Evolutionary conservation across 2,797 vertebrate species (phyloP), one percentile per base, ranked within the genome.

Genomic region (Crypturellus tataupa): DNA sequence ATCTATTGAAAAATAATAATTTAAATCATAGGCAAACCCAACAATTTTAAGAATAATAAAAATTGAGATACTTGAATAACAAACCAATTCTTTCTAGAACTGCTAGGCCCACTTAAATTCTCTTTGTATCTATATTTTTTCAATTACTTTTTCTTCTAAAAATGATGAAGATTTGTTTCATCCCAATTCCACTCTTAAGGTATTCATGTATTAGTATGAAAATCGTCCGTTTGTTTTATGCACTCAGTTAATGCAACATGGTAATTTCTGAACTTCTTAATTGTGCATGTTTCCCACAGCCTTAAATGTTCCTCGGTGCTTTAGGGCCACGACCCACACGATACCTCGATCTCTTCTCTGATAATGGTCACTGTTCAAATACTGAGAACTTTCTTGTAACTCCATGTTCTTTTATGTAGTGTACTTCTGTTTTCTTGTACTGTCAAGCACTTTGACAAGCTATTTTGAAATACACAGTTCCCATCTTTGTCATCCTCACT

Each of bases 251-350:
- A 39, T 42, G 55, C 72, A 86, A 67, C 27, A 16, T 0, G 0
- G 55, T 49, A 10, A 58, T 75, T 93, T 88, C 87, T 39, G 47
- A 47, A n/a, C 49, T 91, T 55, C 56, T 87, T 72, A 88, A 72
- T 11, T 69, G 33, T 62, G 21, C 58, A 5, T n/a, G 17, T 73
- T 91, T 83, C 77, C 20, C 20, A 83, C 53, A 83, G 60, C 65
- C 35, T 95, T 93, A 87, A 80, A 78, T 80, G 49, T 67, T 65
- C 17, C 87, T 95, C 2, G 0, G 3, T 93, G 91, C 70, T 72
- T 76, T 63, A 55, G 29, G 64, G 46, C 59, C 56, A 12, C 29
- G 46, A 72, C 59, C 35, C 75, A 65, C n/a, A 79, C 24, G 23
- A 72, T 81, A n/a, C 51, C 72, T n/a, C 75, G 51, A 68, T 88